Percentiles rank a stretch among this genome's conserved stretches.
Evolutionary conservation across 2,888 invertebrate species (phyloP).

Genomic region (Pediacus dermestoides): DNA sequence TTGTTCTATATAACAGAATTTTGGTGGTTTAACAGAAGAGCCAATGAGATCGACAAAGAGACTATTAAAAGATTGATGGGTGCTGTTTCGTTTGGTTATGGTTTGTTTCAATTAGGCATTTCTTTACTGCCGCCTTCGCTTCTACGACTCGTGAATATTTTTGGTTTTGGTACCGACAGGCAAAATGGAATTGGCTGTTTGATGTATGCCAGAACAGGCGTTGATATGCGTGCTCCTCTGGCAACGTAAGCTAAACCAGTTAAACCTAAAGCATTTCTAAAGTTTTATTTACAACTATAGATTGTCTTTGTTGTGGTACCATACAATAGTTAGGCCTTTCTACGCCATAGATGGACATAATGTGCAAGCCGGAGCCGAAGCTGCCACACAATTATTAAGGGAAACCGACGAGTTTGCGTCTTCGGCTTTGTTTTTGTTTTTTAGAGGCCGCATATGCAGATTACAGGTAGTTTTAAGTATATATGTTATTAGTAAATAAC

Average conservation of each 20-base stretch:
- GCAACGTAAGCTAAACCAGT: constrained; percentile 54
- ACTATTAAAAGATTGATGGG: constrained; percentile 61
- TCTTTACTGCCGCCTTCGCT: constrained; percentile 65
- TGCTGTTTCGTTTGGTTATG: constrained; percentile 68
- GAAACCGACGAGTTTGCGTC: constrained; percentile 58
- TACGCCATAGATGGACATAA: constrained; percentile 62
- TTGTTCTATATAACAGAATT: constrained; percentile 14
- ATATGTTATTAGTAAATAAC: no score
- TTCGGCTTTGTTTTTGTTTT: constrained; percentile 65
- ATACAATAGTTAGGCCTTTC: constrained; percentile 65
- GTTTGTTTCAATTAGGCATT: constrained; percentile 64
- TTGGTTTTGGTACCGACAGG: constrained; percentile 65
- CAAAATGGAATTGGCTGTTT: constrained; percentile 57
- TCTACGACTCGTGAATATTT: constrained; percentile 57
- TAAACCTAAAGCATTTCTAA: not conserved
- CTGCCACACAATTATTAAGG: constrained; percentile 53
- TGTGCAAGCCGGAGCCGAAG: constrained; percentile 57
- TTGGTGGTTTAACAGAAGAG: constrained; percentile 4
- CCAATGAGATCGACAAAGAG: constrained; percentile 49
- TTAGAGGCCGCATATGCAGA: constrained; percentile 60
- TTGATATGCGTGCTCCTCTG: constrained; percentile 65
- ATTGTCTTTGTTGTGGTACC: constrained; percentile 63
- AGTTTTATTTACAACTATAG: constrained; percentile 36
- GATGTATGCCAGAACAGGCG: constrained; percentile 58
- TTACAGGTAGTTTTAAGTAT: constrained; percentile 53